Conservation (phyloP, 2,797 vertebrate genomes). For the Spinibarbus caldwelli region DNA sequence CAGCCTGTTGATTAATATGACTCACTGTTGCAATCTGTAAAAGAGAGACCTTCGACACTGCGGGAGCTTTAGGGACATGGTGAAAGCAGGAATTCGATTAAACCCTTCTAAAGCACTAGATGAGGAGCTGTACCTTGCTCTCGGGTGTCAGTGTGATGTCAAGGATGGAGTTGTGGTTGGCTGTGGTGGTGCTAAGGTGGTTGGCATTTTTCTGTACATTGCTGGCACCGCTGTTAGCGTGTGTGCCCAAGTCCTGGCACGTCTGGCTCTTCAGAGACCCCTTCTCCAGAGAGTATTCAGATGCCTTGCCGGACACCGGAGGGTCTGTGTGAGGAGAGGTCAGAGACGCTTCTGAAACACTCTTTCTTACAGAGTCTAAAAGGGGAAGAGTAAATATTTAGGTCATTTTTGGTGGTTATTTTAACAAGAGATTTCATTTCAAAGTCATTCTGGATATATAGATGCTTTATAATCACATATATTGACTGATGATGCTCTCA, state of each 20-base stretch:
- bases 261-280: constrained; percentile 84
- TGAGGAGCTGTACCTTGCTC: constrained; percentile 63
- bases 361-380: constrained; percentile 82
- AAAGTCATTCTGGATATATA: neutral
- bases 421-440: neutral
- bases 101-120: neutral
- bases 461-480: neutral
- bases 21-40: constrained; percentile 39
- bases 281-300: constrained; percentile 63
- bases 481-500: neutral
- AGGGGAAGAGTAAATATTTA: neutral
- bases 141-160: constrained; percentile 64
- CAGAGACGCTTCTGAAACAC: constrained; percentile 84
- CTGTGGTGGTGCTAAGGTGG: constrained; percentile 14
- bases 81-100: constrained; percentile 12
- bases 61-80: neutral
- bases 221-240: constrained; percentile 41
- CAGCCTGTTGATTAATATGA: constrained; percentile 33
- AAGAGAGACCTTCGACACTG: constrained; percentile 15
- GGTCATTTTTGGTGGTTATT: neutral
- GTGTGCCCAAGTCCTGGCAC: constrained; percentile 78
- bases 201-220: constrained; percentile 55
- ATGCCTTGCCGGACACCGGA: constrained; percentile 59
- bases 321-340: constrained; percentile 72
- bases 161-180: constrained; percentile 58